Conservation (phyloP, 2,888 invertebrate genomes). For the Deroplatys truncata region DNA sequence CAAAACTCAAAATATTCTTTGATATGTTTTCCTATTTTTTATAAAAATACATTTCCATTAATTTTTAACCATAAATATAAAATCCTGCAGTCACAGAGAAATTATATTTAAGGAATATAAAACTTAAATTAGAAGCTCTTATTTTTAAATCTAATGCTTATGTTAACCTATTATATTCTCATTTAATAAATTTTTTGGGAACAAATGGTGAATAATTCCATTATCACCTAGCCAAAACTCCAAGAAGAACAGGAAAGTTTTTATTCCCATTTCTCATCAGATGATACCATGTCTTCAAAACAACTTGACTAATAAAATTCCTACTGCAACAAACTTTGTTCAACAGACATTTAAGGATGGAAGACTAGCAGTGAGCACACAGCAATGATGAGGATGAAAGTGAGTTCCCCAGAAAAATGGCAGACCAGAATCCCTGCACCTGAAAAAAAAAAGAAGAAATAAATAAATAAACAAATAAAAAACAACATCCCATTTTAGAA, state of each 20-base stretch:
- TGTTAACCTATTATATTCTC: background rate
- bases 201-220: background rate
- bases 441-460: background rate
- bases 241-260: background rate
- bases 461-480: too few relatives aligned
- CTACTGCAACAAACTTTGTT: background rate
- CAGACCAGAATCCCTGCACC: constrained; percentile 26
- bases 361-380: constrained; percentile 27
- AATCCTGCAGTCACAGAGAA: too few relatives aligned
- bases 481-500: background rate
- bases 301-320: background rate
- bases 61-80: background rate
- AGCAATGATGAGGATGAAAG: background rate
- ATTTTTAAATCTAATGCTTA: background rate
- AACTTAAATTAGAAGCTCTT: background rate
- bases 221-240: background rate
- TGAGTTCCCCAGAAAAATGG: constrained; percentile 11
- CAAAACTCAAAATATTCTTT: background rate
- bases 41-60: background rate
- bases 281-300: background rate
- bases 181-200: background rate
- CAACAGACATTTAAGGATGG: constrained; percentile 10
- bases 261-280: background rate
- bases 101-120: background rate
- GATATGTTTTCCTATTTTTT: background rate